Conservation (phyloP, 2,113 vertebrate genomes). For the Hippocampus barbouri region DNA sequence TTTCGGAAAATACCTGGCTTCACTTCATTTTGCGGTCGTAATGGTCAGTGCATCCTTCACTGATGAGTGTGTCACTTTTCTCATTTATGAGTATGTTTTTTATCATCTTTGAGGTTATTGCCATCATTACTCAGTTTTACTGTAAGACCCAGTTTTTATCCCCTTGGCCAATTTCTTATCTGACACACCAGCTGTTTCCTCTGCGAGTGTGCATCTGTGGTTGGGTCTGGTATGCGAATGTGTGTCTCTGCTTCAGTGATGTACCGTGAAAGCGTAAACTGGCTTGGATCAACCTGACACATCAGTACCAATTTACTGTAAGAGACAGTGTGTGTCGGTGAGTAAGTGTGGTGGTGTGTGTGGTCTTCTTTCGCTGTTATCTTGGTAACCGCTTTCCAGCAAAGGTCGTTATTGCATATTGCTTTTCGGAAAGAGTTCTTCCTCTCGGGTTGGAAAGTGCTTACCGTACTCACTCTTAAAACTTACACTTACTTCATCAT, state of each 20-base stretch:
- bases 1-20: too few relatives aligned
- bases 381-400: not conserved
- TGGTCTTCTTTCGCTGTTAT: not conserved
- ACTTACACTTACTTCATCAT: not conserved
- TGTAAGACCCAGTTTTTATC: conserved; percentile 16
- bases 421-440: conserved; percentile 17
- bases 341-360: conserved; percentile 4
- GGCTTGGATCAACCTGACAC: conserved; percentile 1
- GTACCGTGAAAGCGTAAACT: not conserved
- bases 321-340: conserved; percentile 1
- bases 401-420: not conserved
- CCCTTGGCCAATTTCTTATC: conserved; percentile 6
- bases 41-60: not conserved
- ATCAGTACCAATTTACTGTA: conserved; percentile 23
- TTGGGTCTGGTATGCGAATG: not conserved
- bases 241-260: not conserved
- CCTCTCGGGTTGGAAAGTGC: not conserved
- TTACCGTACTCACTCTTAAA: not conserved
- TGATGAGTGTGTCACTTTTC: not conserved
- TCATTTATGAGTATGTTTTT: not conserved
- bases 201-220: not conserved
- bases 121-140: conserved; percentile 12
- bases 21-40: not conserved
- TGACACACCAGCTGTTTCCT: conserved; percentile 45
- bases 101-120: too few relatives aligned